phyloP scores from a whole-genome alignment of 37 sponge, comb jelly and placozoan genomes.

The Oscarella lobularis region DNA sequence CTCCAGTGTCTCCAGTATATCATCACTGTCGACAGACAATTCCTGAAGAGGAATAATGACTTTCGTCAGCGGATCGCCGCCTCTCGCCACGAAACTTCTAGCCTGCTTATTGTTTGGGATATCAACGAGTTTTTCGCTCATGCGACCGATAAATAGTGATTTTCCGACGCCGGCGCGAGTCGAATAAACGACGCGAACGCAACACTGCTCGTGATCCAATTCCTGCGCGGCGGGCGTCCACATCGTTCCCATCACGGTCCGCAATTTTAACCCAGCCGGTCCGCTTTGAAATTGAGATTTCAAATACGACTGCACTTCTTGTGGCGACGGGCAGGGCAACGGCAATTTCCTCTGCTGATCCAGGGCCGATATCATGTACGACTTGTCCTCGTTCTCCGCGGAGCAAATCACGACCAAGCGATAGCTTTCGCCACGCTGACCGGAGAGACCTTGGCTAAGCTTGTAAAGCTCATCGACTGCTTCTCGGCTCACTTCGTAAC shows the following conservation, averaged over 20 bases:
- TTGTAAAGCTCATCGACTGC: neutral
- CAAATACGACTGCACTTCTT: neutral
- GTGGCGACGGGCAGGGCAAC: neutral
- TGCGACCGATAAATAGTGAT: conserved; percentile 29
- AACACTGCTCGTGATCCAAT: neutral
- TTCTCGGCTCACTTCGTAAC: neutral
- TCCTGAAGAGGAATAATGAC: no score
- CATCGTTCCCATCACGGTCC: no score
- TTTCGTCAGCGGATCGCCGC: no score
- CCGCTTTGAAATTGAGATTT: neutral
- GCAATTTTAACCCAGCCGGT: no score
- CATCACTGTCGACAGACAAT: no score
- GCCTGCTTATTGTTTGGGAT: no score
- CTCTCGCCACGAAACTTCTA: no score
- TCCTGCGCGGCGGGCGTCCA: no score
- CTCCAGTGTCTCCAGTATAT: no score
- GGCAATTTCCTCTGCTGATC: neutral
- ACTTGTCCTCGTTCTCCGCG: neutral
- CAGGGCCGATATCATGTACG: neutral
- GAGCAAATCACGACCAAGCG: neutral
- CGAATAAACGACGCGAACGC: conserved; percentile 44
- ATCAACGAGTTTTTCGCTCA: no score
- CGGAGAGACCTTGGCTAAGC: neutral
- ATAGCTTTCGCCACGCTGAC: neutral
- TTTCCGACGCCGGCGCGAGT: conserved; percentile 59